Percentiles rank a stretch among this genome's conserved stretches.
Evolutionary conservation across 2,888 invertebrate species (phyloP).

Genomic region (Pandemis corylana): DNA sequence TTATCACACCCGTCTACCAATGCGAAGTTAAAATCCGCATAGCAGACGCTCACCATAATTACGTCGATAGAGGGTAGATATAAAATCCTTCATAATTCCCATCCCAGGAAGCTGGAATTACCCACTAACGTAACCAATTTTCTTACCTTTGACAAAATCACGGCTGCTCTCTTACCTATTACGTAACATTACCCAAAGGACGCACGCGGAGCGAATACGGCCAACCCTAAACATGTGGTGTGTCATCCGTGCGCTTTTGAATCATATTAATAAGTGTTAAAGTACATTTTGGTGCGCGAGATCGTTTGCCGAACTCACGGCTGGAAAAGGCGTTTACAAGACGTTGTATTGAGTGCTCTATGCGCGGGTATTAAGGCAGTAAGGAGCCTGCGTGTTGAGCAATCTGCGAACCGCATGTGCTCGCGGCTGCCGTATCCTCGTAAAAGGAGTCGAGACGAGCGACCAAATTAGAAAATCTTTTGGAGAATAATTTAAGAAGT

Average conservation of each 20-base stretch:
- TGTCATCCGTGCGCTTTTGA: conserved; percentile 60
- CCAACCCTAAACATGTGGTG: conserved; percentile 57
- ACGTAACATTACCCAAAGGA: conserved; percentile 83
- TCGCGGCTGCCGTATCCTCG: conserved; percentile 61
- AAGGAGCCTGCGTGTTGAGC: conserved; percentile 64
- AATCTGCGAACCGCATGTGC: conserved; percentile 60
- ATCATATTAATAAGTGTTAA: conserved; percentile 72
- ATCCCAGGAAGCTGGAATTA: conserved; percentile 72
- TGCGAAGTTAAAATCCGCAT: neutral
- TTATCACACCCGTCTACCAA: neutral
- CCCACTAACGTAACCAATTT: conserved; percentile 82
- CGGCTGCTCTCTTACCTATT: conserved; percentile 75
- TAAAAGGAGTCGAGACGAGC: conserved; percentile 68
- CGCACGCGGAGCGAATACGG: conserved; percentile 76
- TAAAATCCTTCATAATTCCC: conserved; percentile 60
- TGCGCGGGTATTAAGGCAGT: conserved; percentile 68
- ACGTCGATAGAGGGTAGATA: conserved; percentile 23
- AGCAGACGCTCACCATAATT: conserved; percentile 21
- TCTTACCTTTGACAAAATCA: conserved; percentile 85
- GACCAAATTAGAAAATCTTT: conserved; percentile 84
- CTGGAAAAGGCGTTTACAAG: conserved; percentile 62
- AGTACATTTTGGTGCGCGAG: conserved; percentile 64
- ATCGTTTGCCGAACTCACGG: conserved; percentile 42
- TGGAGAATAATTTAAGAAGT: conserved; percentile 82
- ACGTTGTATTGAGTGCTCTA: conserved; percentile 67